These are phyloP conservation scores for Sabellastarte sp. DNA, from an alignment of 2,888 invertebrate genomes.

Conservation along the genomic window DNA sequence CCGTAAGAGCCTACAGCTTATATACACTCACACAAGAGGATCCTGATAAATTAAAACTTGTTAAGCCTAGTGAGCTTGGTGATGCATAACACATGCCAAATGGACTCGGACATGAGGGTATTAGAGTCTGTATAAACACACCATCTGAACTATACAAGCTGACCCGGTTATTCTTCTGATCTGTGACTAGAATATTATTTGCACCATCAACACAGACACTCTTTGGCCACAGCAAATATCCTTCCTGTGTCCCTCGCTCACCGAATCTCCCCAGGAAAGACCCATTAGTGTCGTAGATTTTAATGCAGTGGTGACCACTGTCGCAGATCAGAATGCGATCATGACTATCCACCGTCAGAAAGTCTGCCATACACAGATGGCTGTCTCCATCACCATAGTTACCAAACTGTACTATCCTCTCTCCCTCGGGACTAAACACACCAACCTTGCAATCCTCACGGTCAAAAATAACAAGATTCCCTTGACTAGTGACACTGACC, in stretches of 20 bases:
- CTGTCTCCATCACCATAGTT: constrained; percentile 18
- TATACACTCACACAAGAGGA: not conserved
- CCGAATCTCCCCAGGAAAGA: constrained; percentile 18
- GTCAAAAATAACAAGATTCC: constrained; percentile 20
- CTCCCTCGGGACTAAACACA: constrained; percentile 14
- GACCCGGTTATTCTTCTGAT: constrained; percentile 19
- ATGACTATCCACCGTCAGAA: constrained; percentile 23
- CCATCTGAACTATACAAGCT: constrained; percentile 22
- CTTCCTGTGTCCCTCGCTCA: constrained; percentile 16
- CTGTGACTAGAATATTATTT: constrained; percentile 26
- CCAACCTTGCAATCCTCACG: constrained; percentile 22
- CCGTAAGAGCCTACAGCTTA: no score
- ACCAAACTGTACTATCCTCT: constrained; percentile 21
- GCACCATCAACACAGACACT: constrained; percentile 19
- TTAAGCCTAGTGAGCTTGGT: not conserved
- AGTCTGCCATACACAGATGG: constrained; percentile 29
- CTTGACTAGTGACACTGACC: constrained; percentile 10
- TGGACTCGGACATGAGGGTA: constrained; percentile 11
- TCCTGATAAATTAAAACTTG: not conserved
- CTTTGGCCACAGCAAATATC: constrained; percentile 27
- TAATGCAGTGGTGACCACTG: constrained; percentile 29
- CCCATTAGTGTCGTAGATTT: constrained; percentile 22
- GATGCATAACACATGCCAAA: constrained; percentile 12
- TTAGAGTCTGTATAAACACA: constrained; percentile 19
- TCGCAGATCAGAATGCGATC: constrained; percentile 24